Conservation (phyloP, 2,113 vertebrate genomes). For the Taxidea taxus region DNA sequence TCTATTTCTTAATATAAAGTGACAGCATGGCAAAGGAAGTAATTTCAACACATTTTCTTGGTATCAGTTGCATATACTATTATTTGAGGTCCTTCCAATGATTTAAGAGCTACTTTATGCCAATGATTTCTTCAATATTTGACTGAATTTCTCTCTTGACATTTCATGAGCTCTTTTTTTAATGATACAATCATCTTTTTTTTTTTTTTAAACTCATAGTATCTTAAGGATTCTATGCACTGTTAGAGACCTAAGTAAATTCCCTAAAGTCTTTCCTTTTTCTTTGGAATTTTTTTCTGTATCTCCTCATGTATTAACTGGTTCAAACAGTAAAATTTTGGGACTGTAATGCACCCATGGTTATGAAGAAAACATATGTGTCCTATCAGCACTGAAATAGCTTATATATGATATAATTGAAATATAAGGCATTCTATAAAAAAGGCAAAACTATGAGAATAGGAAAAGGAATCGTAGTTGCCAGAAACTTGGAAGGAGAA, state of each 20-base stretch:
- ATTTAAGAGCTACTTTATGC: not conserved
- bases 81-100: not conserved
- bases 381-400: not conserved
- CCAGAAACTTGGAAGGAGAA: not conserved
- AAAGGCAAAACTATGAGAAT: not conserved
- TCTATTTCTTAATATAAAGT: not conserved
- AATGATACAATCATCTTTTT: not conserved
- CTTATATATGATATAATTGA: not conserved
- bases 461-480: not conserved
- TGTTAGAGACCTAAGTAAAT: not conserved
- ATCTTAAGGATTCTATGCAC: not conserved
- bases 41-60: slow-evolving; percentile 22
- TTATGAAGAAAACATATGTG: not conserved
- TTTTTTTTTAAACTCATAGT: not conserved
- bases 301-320: not conserved
- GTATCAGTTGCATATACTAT: not conserved
- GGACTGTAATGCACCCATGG: not conserved
- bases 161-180: not conserved
- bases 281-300: not conserved
- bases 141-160: not conserved
- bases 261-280: not conserved
- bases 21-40: not conserved
- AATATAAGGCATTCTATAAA: not conserved
- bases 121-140: not conserved
- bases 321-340: not conserved